These are phyloP conservation scores for Callitettix versicolor DNA, from an alignment of 1,140 invertebrate species.

Conservation along the genomic window DNA sequence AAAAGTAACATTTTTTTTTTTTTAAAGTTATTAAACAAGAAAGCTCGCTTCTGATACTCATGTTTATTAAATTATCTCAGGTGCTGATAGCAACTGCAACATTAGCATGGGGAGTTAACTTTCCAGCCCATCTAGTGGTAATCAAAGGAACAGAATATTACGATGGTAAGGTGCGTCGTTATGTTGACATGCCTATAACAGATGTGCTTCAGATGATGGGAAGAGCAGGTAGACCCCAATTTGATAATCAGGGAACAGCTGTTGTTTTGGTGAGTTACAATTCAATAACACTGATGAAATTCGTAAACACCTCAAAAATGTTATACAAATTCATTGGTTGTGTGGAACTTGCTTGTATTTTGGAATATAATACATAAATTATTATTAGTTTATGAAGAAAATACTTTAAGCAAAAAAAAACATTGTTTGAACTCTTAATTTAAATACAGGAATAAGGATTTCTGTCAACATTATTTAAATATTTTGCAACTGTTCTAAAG, in stretches of 20 bases:
- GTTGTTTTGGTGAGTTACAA: slow-evolving; percentile 62
- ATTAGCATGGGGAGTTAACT: slow-evolving; percentile 97
- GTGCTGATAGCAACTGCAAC: slow-evolving; percentile 95
- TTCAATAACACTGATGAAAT: background rate
- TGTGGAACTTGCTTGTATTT: no score
- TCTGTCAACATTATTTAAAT: no score
- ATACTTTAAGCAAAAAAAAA: no score
- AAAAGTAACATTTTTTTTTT: background rate
- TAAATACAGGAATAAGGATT: no score
- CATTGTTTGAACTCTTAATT: no score
- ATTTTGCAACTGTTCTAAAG: no score
- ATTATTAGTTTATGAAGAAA: no score
- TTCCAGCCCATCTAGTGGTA: slow-evolving; percentile 86
- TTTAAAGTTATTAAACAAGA: background rate
- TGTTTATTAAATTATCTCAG: slow-evolving; percentile 34
- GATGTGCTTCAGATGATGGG: slow-evolving; percentile 99
- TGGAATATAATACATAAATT: no score
- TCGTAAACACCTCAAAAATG: no score
- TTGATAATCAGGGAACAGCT: slow-evolving; percentile 89
- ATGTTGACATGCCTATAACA: slow-evolving; percentile 99
- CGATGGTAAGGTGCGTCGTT: slow-evolving; percentile 91
- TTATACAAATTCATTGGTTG: no score
- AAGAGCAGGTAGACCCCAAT: slow-evolving; percentile 90
- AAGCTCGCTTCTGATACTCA: background rate
- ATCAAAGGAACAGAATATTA: slow-evolving; percentile 93